Evolutionary conservation across 2,797 vertebrate species (phyloP), one percentile per base, ranked within the genome.

Genomic region (Cynodonichthys magdalenae): DNA sequence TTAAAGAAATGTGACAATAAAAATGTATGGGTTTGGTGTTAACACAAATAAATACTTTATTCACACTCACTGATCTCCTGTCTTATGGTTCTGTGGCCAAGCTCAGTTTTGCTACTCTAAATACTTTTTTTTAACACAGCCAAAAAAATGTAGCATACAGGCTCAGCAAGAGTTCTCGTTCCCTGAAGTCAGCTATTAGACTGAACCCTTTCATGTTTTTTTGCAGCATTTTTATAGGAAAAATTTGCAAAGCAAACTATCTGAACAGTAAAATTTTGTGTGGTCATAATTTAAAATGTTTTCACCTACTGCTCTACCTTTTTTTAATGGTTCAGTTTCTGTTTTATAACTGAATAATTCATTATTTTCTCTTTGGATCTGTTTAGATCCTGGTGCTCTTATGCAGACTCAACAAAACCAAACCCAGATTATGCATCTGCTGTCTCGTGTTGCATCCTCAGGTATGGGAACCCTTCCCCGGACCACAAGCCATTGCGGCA

Each of bases 401-500:
- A 44, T 15, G 66, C 48, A 29, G 17, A 6, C 31, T 72, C 45
- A 9, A 1, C 19, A 50, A 50, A 60, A 20, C 12, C 24, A 60
- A 39, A 50, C 24, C 9, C 17, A 12, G 14, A 44, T 51, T 17
- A 0, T 18, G 42, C 42, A 31, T 42, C 15, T 57, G 53, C 27
- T 47, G 18, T 11, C 34, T 49, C 17, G 10, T 48, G 11, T n/a
- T 44, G 54, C 9, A 7, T 45, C 44, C n/a, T 20, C 83, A 98
- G 96, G 95, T 82, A 81, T 95, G 72, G 96, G 93, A 71, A 96
- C 96, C 69, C 95, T 98, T 45, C 96, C 96, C 72, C 94, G 96
- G 71, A 92, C 95, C 9, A 94, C 93, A 67, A 99, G 96, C 91
- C 96, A 97, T 87, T 95, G 97, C 59, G 94, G 95, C 90, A 96